Evolutionary conservation across 1,140 invertebrate species (phyloP).

Genomic region (Calliphora vicina): DNA sequence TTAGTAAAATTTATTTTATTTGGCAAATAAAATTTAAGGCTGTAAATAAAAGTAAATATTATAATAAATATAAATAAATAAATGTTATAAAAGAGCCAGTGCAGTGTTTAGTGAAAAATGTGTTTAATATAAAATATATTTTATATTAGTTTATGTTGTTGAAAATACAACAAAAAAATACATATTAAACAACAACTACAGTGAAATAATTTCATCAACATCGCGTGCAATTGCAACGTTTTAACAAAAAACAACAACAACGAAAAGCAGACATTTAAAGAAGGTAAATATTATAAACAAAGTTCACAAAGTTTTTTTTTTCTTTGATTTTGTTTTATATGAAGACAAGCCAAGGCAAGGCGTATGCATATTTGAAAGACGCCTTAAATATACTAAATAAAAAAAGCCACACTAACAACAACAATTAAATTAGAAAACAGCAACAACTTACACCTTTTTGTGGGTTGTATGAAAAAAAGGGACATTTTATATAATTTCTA

Average conservation of each 20-base stretch:
- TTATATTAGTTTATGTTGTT: neutral
- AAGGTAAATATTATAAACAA: neutral
- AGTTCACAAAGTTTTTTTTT: neutral
- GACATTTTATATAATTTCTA: neutral
- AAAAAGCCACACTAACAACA: neutral
- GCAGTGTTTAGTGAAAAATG: neutral
- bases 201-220: neutral
- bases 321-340: neutral
- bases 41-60: no score
- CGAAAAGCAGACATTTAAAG: neutral
- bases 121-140: neutral
- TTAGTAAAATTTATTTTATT: no score
- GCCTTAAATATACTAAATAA: neutral
- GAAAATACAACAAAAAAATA: neutral
- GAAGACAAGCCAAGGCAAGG: neutral
- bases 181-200: no score
- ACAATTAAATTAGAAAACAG: neutral
- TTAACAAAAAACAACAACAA: neutral
- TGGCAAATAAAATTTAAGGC: no score
- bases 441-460: neutral
- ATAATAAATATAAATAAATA: neutral
- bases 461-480: neutral
- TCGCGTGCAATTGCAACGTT: constrained; percentile 19
- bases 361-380: neutral
- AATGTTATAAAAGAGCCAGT: neutral